A percentile compares a stretch with the other conserved stretches of the same genome.
These are phyloP conservation scores for Lasioglossum figueresi DNA, from an alignment of 2,888 invertebrate genomes.

Conservation along the genomic window DNA sequence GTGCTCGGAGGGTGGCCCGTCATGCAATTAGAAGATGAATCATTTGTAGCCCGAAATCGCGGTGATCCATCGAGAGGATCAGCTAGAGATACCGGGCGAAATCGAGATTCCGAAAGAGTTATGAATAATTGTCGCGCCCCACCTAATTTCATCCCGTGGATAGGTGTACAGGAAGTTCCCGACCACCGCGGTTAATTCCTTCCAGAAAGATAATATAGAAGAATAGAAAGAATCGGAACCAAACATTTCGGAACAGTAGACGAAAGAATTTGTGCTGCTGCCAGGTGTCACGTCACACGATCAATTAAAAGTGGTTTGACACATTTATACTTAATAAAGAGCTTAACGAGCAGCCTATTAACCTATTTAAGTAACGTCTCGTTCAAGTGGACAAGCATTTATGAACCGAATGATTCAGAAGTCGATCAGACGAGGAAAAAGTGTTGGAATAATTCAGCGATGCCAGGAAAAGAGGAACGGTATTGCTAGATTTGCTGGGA, in stretches of 20 bases:
- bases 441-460: not conserved
- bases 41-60: slow-evolving; percentile 80
- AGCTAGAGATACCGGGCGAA: slow-evolving; percentile 31
- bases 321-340: not conserved
- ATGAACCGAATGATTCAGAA: not conserved
- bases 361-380: not conserved
- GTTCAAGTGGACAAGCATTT: not conserved
- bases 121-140: slow-evolving; percentile 32
- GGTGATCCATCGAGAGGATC: slow-evolving; percentile 61
- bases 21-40: slow-evolving; percentile 83
- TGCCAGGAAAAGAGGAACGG: not conserved
- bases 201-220: too few relatives aligned
- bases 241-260: not conserved
- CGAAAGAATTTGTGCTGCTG: not conserved
- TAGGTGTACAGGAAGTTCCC: too few relatives aligned
- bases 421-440: not conserved
- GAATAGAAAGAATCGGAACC: not conserved
- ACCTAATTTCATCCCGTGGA: not conserved
- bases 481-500: not conserved
- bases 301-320: not conserved
- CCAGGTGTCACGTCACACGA: not conserved
- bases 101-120: slow-evolving; percentile 45
- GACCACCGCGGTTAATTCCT: too few relatives aligned
- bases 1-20: slow-evolving; percentile 74
- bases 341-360: not conserved